These are phyloP conservation scores for Sepioteuthis lessoniana DNA, from an alignment of 2,888 invertebrate genomes.

Conservation along the genomic window DNA sequence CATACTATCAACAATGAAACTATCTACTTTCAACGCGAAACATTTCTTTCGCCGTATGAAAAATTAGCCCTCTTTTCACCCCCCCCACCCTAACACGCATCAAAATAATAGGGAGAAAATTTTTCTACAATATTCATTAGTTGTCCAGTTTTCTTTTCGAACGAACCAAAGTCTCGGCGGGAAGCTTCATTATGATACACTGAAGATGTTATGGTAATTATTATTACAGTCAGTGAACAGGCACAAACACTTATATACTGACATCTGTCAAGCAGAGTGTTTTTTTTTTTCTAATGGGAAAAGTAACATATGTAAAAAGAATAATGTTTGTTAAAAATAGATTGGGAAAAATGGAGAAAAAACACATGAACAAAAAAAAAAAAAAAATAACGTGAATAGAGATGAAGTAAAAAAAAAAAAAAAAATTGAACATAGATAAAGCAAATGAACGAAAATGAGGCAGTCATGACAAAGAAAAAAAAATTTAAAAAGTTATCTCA, in stretches of 20 bases:
- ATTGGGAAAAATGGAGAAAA: not conserved
- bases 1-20: not conserved
- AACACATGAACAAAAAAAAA: not conserved
- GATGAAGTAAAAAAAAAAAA: not conserved
- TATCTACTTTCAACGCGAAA: not conserved
- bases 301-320: not conserved
- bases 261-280: not conserved
- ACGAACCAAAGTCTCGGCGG: not conserved
- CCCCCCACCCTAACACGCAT: not conserved
- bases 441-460: not conserved
- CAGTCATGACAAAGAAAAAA: not conserved
- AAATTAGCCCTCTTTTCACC: not conserved
- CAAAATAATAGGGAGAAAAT: not conserved
- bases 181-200: not conserved
- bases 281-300: not conserved
- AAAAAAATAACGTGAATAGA: not conserved
- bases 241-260: not conserved
- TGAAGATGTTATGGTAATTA: conserved; percentile 12
- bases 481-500: too few relatives aligned
- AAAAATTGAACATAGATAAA: not conserved
- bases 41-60: not conserved
- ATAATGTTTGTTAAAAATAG: not conserved
- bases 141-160: not conserved
- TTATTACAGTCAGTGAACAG: conserved; percentile 13
- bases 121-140: not conserved